A percentile compares a stretch with the other conserved stretches of the same genome.
Conservation (phyloP, 37 sponge, comb jelly and placozoan species). For the Spongia lamella region DNA sequence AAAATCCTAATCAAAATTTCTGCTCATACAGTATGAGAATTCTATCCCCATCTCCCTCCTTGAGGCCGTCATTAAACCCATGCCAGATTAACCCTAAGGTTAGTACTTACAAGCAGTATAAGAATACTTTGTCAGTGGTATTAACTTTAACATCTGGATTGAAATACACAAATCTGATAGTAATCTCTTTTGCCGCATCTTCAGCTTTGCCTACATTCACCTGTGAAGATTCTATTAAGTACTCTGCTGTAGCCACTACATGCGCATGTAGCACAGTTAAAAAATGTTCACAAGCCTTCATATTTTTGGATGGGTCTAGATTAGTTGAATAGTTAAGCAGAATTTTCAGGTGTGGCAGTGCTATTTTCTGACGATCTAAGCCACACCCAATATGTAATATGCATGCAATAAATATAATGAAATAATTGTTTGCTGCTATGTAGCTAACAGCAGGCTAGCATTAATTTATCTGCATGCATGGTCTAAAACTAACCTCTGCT, state of each 20-base stretch:
- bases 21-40: too few species aligned
- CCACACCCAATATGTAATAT: background rate
- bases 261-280: background rate
- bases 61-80: constrained; percentile 29
- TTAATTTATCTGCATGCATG: too few species aligned
- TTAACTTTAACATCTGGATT: background rate
- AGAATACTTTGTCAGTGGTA: background rate
- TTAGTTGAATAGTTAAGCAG: background rate
- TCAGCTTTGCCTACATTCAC: too few species aligned
- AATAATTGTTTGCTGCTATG: background rate
- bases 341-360: background rate
- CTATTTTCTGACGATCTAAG: background rate
- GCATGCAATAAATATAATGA: too few species aligned
- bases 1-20: too few species aligned
- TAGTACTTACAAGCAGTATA: background rate
- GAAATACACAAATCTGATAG: background rate
- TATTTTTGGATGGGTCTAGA: background rate
- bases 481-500: too few species aligned
- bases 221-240: background rate
- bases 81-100: constrained; percentile 42
- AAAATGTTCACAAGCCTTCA: background rate
- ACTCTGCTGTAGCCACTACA: background rate
- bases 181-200: background rate
- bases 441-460: too few species aligned
- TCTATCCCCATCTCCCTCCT: constrained; percentile 53